Evolutionary conservation across 2,888 invertebrate species (phyloP).

Genomic region (Nephrotoma guestfalica): DNA sequence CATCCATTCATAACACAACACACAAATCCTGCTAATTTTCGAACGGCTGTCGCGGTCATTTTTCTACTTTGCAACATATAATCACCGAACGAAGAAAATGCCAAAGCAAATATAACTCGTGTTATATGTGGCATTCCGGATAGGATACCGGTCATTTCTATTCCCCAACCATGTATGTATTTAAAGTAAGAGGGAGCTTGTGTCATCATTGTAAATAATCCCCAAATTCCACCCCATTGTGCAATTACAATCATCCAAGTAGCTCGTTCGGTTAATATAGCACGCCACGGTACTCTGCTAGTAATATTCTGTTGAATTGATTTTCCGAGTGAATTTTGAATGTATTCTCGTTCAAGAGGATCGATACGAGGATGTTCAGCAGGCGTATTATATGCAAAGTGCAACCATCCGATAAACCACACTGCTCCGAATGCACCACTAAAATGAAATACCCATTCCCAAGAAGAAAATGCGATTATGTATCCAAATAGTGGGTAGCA

Average conservation of each 20-base stretch:
- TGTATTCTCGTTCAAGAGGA: slow-evolving; percentile 40
- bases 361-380: slow-evolving; percentile 49
- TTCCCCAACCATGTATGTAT: slow-evolving; percentile 51
- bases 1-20: slow-evolving; percentile 26
- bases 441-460: slow-evolving; percentile 57
- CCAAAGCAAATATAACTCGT: slow-evolving; percentile 41
- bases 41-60: slow-evolving; percentile 43
- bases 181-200: slow-evolving; percentile 57
- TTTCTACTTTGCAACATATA: slow-evolving; percentile 39
- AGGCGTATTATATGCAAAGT: slow-evolving; percentile 48
- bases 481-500: slow-evolving; percentile 57
- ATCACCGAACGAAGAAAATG: slow-evolving; percentile 42
- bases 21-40: slow-evolving; percentile 45
- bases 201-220: slow-evolving; percentile 51
- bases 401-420: slow-evolving; percentile 51
- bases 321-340: slow-evolving; percentile 38
- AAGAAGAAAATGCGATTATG: slow-evolving; percentile 46
- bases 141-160: slow-evolving; percentile 45
- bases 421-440: slow-evolving; percentile 44
- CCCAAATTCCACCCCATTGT: slow-evolving; percentile 54
- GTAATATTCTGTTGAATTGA: slow-evolving; percentile 20
- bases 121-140: slow-evolving; percentile 47
- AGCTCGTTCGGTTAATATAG: slow-evolving; percentile 41
- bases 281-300: slow-evolving; percentile 43
- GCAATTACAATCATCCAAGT: slow-evolving; percentile 49